These are phyloP conservation scores for Nanorana parkeri DNA, from an alignment of 2,113 vertebrate species.

Conservation along the genomic window DNA sequence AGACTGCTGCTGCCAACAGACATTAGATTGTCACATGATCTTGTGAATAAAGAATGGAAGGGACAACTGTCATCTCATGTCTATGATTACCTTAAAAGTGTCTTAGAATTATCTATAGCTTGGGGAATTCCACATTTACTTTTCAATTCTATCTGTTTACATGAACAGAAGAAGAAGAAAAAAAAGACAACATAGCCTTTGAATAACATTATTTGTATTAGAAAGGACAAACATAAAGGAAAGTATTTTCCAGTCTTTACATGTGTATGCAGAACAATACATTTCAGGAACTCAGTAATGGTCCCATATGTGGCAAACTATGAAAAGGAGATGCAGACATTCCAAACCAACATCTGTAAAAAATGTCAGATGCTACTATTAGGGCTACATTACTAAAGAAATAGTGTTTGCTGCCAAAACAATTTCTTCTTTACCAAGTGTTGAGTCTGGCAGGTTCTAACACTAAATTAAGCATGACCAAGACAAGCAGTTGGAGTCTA, in stretches of 20 bases:
- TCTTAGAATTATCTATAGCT: too few relatives aligned
- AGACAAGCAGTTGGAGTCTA: background rate
- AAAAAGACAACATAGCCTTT: too few relatives aligned
- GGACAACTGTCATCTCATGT: too few relatives aligned
- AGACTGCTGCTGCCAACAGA: too few relatives aligned
- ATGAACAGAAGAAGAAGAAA: too few relatives aligned
- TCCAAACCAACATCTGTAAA: slow-evolving; percentile 31
- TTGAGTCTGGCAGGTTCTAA: background rate
- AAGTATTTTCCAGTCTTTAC: background rate
- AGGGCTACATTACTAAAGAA: background rate
- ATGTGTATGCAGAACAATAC: background rate
- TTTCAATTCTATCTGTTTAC: too few relatives aligned
- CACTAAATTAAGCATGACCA: background rate
- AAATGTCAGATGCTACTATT: slow-evolving; percentile 13
- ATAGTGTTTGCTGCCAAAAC: background rate
- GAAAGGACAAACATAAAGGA: background rate
- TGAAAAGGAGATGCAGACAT: background rate
- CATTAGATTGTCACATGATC: too few relatives aligned
- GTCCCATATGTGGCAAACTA: background rate
- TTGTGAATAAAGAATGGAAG: too few relatives aligned
- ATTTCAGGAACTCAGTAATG: background rate
- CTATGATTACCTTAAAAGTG: too few relatives aligned
- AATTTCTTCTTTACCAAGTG: background rate
- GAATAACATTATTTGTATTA: too few relatives aligned
- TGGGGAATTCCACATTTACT: too few relatives aligned